Base-by-base conservation (phyloP, 1,140 invertebrate genomes). In the Gryon sp. region DNA sequence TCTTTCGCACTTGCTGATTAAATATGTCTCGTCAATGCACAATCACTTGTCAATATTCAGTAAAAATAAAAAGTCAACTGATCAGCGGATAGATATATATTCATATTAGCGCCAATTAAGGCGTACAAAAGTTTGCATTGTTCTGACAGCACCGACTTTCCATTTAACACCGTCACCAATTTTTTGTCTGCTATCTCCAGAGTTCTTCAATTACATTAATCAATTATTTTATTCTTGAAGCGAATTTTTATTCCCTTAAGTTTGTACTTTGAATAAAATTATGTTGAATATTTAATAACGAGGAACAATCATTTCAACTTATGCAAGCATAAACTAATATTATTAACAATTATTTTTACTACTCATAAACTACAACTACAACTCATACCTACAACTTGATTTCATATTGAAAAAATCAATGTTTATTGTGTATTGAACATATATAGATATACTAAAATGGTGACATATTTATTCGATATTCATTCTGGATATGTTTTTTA, bases 61-160 rank as follows among this genome's bases (percentile, higher is more conserved):
- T 53, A 46, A 59, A 60, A 62, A 62, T 60, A 62, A 70, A 70
- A 70, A 52, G 46, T 48, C 40, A 14, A 19, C 26, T 18, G 32
- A 69, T 59, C 52, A 26, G 2, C 11, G 36, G 55, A 62, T 20
- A 41, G 55, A 70, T 59, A 53, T n/a, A n/a, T 55, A 68, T 32
- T 43, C 50, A 11, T 32, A 70, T 70, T 70, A 62, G 46, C 20
- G 30, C 38, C 48, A 70, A 70, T 70, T 70, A 70, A 70, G 19
- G 28, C 46, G 38, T 36, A 70, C 66, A 70, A 63, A 63, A 72
- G 57, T 72, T 63, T 45, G 28, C 57, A 62, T 55, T 63, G 68
- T 72, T 57, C 65, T 69, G 36, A 38, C 46, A 41, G 50, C 38
- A 18, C n/a, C 22, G 48, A 36, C 40, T 72, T 62, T 62, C 46